Evolutionary conservation across 2,888 invertebrate species (phyloP), one percentile per base, ranked within the genome.

Genomic region (Drosophila prolongata): DNA sequence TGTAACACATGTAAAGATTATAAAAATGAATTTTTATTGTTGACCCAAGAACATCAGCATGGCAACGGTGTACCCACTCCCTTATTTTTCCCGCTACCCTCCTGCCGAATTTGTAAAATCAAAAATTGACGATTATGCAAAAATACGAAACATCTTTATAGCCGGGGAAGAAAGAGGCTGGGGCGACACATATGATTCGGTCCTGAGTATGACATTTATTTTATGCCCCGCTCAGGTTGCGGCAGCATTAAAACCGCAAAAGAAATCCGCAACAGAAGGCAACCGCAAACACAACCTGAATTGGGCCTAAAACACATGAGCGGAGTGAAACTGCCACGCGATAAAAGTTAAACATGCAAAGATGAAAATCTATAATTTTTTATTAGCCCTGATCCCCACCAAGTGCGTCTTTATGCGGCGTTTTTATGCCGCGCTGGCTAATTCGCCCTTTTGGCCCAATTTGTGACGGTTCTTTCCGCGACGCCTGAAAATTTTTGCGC

Each of bases 261-360:
- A 64, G 59, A 69, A 68, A 58, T 62, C 66, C 57, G 59, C 69
- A 60, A 70, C 69, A 54, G 70, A 69, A 42, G 69, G 69, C 55
- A 47, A 37, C 65, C 38, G 3, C 8, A 46, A 52, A 14, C 2
- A 8, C 37, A 64, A 62, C 62, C 13, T 30, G 58, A 68, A 68
- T 62, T 47, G 59, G 78, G 54, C 67, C 76, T 59, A 58, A 52
- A 68, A 66, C 87, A 83, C 87, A 82, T 83, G 87, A 79, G 80
- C 58, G 11, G 27, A 54, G 54, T 35, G 40, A 65, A 66, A 67
- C 78, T 46, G 83, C 70, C 74, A 53, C 57, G 72, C 82, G 79
- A 87, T 87, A 84, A 87, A 87, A 87, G 77, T 86, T 89, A 86
- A 88, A 88, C 87, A 88, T 88, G 87, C 84, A 89, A 87, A 88